A percentile compares a stretch with the other conserved stretches of the same genome.
Conservation (phyloP, 2,113 vertebrate genomes). For the Sander vitreus region DNA sequence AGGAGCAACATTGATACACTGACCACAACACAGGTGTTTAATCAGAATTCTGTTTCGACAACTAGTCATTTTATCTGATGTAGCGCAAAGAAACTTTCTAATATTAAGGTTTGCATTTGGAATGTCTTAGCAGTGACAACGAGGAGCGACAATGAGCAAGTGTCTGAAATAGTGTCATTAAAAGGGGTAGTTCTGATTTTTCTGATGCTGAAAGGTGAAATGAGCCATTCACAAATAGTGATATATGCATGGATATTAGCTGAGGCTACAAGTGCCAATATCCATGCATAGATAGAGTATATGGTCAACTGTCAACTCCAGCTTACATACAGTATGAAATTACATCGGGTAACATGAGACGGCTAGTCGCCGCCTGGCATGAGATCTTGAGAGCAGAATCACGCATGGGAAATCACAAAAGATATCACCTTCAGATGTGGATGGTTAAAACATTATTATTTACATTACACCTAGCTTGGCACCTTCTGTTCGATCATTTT, state of each 20-base stretch:
- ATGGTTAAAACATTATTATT: not conserved
- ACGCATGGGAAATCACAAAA: not conserved
- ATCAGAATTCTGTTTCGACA: not conserved
- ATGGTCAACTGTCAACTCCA: not conserved
- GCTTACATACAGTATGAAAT: not conserved
- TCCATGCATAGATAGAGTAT: not conserved
- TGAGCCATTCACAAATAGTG: not conserved
- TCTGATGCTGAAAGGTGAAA: not conserved
- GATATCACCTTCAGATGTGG: not conserved
- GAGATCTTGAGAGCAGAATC: not conserved
- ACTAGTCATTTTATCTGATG: not conserved
- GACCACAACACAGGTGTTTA: conserved; percentile 3
- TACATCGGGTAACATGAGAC: not conserved
- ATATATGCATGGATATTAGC: not conserved
- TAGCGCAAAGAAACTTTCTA: not conserved
- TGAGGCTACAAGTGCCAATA: not conserved
- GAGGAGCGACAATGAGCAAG: not conserved
- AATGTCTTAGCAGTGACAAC: not conserved
- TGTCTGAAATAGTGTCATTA: not conserved
- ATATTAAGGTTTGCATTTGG: not conserved
- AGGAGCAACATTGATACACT: conserved; percentile 4
- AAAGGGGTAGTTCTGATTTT: rapidly evolving
- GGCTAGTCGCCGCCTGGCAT: no score
- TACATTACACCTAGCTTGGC: not conserved
- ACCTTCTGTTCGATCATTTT: not conserved